Evolutionary conservation across 2,797 vertebrate species (phyloP), one percentile per base, ranked within the genome.

Genomic region (Myotis findleyi): DNA sequence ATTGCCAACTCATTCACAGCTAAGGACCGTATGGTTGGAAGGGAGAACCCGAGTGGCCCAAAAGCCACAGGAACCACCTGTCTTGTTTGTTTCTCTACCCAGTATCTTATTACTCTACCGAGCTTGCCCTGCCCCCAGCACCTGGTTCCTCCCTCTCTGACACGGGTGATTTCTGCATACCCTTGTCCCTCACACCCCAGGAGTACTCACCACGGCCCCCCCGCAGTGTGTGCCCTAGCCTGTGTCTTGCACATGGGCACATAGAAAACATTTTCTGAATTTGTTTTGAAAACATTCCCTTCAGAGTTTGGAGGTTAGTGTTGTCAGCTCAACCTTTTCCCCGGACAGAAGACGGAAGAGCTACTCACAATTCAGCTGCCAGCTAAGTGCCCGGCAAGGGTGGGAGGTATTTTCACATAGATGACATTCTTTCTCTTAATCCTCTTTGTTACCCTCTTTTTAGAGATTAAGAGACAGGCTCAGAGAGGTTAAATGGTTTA

Each of bases 401-500:
- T 2, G 2, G 27, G 87, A 94, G n/a, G n/a, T 95, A 49, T 96
- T 94, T 93, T 85, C 57, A 90, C 57, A 49, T 69, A 72, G 64
- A 59, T 80, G 91, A 47, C 13, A 7, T 91, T 89, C n/a, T 81
- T 89, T 91, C 36, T 96, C 49, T 83, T 91, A 89, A 90, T 94
- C 81, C 44, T 73, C 17, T 81, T 81, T 41, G n/a, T 57, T 93
- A 75, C n/a, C 53, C 25, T 87, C 76, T 81, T 94, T 73, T 93
- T 64, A 89, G 94, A 96, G 85, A 77, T 88, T 89, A 88, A 72
- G 68, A 85, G n/a, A 92, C 41, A 55, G 47, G 3, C n/a, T 79
- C 79, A 80, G 18, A 97, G 91, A 90, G 62, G 51, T 69, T 90
- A 71, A 92, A 68, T 83, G 69, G 91, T 81, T 95, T 41, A 93